Evolutionary conservation across 2,888 invertebrate genomes (phyloP).

Genomic region (Acleris cristana): DNA sequence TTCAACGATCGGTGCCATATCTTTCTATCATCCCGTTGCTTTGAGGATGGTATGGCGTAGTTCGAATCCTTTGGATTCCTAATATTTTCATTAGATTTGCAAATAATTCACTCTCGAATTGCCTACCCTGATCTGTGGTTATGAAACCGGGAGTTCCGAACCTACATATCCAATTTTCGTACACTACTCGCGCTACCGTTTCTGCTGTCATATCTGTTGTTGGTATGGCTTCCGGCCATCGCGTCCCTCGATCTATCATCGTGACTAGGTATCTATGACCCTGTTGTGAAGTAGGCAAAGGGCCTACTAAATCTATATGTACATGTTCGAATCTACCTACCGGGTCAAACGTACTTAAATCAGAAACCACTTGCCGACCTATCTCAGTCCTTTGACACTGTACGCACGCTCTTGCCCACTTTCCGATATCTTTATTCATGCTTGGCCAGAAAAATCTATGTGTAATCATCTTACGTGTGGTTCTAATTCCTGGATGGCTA

Average conservation of each 20-base stretch:
- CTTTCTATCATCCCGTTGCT: no score
- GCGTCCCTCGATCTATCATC: background rate
- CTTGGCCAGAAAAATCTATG: constrained; percentile 1
- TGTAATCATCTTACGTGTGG: constrained; percentile 17
- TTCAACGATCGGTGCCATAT: no score
- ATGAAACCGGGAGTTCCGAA: background rate
- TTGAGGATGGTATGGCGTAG: no score
- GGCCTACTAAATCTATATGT: background rate
- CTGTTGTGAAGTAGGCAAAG: background rate
- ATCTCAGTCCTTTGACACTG: background rate
- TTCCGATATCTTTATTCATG: background rate
- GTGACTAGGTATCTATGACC: background rate
- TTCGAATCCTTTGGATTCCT: no score
- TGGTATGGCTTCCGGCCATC: background rate
- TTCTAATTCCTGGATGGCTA: constrained; percentile 1
- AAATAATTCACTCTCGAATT: background rate
- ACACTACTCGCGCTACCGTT: background rate
- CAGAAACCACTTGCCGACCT: background rate
- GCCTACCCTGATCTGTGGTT: background rate
- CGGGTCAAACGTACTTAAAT: background rate
- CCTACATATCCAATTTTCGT: background rate
- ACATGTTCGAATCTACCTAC: background rate
- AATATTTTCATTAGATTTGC: no score
- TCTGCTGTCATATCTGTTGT: background rate
- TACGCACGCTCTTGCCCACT: background rate